Base-by-base conservation (phyloP, 2,888 invertebrate genomes). In the Mythimna ferrago region DNA sequence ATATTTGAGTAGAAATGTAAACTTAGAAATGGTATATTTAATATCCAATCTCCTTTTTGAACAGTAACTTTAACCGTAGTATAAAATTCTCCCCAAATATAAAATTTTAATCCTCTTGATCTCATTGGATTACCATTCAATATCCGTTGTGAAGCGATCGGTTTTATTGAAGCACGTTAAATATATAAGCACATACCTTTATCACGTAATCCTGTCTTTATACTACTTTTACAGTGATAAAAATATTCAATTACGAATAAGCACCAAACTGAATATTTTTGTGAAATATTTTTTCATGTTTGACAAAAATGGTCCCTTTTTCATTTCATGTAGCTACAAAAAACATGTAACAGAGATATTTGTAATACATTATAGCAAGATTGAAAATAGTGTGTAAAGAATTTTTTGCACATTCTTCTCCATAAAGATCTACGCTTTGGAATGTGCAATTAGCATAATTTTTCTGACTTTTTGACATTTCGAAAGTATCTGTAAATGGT, bases 111-210 rank as follows among this genome's bases (percentile, higher is more conserved):
- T 65, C 62, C 65, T 38, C 26, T 77, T 82, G 80, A 83, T 84
- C 69, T 58, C 76, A 71, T 58, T 54, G 78, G 82, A 82, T 86
- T 80, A 63, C 71, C 71, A 78, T 85, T 81, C 78, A 85, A 87
- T 85, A 85, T 87, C 85, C 85, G 82, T 51, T 72, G 19, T 81
- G 73, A 75, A 69, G 71, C 56, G 57, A 69, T 69, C 66, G 65
- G 60, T 69, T 73, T 72, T 62, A 60, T 69, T 54, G 41, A 71
- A 57, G 51, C 51, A 66, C 35, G 62, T 53, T 38, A 61, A 74
- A 68, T 76, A 66, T 68, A 14, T 58, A 38, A 11, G n/a, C 54
- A 38, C 21, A 41, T 66, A 44, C 48, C 62, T 56, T 51, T 51
- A 54, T 41, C 16, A 65, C 38, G 21, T 66, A 54, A 63, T 48